Percentiles rank a stretch among this genome's conserved stretches.
phyloP scores from a whole-genome alignment of 2,888 invertebrate genomes.

The Caenorhabditis sp. region DNA sequence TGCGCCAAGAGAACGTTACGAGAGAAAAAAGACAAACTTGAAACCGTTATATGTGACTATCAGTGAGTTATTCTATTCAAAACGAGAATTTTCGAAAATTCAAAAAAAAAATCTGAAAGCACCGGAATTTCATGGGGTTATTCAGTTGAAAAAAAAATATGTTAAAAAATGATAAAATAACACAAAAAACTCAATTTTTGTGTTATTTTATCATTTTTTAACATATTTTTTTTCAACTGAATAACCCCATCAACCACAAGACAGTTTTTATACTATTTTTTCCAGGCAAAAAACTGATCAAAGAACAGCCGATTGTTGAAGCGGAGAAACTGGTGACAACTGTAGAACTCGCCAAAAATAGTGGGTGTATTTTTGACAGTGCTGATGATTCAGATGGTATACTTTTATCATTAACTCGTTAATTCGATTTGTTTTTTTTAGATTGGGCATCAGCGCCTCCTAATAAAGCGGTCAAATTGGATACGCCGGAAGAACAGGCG shows the following conservation, averaged over 20 bases:
- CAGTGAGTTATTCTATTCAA: too few relatives aligned
- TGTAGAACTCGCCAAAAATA: conserved; percentile 12
- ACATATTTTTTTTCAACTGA: too few relatives aligned
- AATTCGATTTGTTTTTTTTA: neutral
- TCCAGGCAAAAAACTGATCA: neutral
- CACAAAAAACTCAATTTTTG: too few relatives aligned
- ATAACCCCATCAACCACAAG: too few relatives aligned
- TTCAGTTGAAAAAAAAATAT: too few relatives aligned
- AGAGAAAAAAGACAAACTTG: conserved; percentile 12
- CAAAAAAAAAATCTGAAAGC: too few relatives aligned
- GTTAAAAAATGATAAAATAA: too few relatives aligned
- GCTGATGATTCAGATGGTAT: conserved; percentile 20
- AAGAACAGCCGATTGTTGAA: neutral
- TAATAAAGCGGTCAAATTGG: too few relatives aligned
- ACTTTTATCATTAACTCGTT: neutral
- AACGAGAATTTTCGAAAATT: neutral
- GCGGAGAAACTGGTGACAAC: neutral
- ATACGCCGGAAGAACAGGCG: too few relatives aligned
- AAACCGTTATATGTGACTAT: conserved; percentile 20
- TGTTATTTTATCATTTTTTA: too few relatives aligned
- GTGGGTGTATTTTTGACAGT: conserved; percentile 17
- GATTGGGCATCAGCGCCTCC: neutral
- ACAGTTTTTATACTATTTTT: too few relatives aligned
- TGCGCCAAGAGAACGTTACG: conserved; percentile 8
- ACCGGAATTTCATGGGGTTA: too few relatives aligned